Evolutionary conservation across 2,888 invertebrate species (phyloP).

Genomic region (Autographa gamma): DNA sequence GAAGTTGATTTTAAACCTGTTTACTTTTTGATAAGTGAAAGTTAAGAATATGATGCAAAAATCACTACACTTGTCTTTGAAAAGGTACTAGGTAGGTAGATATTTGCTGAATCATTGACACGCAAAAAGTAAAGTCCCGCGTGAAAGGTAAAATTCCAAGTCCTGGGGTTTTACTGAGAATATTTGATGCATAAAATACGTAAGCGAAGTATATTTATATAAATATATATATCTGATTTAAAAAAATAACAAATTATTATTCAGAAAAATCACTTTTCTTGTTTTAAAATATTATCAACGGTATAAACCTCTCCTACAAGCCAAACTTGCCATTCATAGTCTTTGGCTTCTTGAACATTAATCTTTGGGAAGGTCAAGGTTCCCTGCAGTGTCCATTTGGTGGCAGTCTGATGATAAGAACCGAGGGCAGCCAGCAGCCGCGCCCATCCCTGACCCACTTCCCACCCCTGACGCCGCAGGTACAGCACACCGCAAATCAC

Average conservation of each 20-base stretch:
- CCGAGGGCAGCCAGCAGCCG: conserved; percentile 25
- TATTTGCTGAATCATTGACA: not conserved
- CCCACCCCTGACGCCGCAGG: conserved; percentile 13
- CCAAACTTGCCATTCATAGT: not conserved
- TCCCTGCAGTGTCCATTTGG: not conserved
- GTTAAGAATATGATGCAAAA: not conserved
- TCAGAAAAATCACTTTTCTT: too few species aligned
- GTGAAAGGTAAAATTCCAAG: not conserved
- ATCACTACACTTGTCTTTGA: not conserved
- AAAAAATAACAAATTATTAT: too few species aligned
- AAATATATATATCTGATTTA: too few species aligned
- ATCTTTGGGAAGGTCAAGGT: not conserved
- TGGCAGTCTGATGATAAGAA: not conserved
- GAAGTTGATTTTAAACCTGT: not conserved
- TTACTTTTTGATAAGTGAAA: conserved; percentile 1
- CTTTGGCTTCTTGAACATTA: not conserved
- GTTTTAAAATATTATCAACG: too few species aligned
- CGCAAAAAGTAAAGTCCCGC: too few species aligned
- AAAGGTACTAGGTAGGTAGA: not conserved
- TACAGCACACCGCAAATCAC: not conserved
- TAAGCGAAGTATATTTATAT: too few species aligned
- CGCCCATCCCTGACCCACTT: conserved; percentile 50
- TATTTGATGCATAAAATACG: too few species aligned
- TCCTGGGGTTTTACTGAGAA: not conserved
- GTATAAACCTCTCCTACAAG: not conserved